Evolutionary conservation across 2,113 vertebrate genomes (phyloP).

Genomic region (Osmerus eperlanus): DNA sequence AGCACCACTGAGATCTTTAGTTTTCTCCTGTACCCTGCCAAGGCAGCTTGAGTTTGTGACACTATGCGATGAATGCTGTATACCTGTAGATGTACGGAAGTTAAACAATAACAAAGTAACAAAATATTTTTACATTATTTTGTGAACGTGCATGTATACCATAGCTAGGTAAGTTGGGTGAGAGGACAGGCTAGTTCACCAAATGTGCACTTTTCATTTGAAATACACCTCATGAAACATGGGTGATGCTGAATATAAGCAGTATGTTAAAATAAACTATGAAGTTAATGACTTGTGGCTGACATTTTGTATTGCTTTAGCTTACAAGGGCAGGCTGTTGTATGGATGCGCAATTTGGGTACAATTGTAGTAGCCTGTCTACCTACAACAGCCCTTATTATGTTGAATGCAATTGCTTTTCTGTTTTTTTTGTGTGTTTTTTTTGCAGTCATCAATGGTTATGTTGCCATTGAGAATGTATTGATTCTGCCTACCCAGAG

Average conservation of each 20-base stretch:
- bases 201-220: conserved; percentile 57
- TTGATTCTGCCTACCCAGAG: conserved; percentile 26
- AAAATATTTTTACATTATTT: conserved; percentile 17
- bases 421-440: background rate
- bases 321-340: conserved; percentile 18
- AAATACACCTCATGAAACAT: conserved; percentile 3
- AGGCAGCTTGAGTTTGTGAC: background rate
- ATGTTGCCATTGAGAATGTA: conserved; percentile 46
- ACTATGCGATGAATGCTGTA: conserved; percentile 2
- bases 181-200: conserved; percentile 45
- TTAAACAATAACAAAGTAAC: conserved; percentile 5
- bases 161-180: conserved; percentile 20
- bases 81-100: conserved; percentile 5
- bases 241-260: background rate
- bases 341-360: background rate
- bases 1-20: background rate
- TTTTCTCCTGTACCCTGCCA: background rate
- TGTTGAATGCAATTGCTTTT: conserved; percentile 9
- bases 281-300: conserved; percentile 1
- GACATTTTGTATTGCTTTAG: conserved; percentile 9
- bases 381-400: conserved; percentile 1
- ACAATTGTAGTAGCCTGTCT: background rate
- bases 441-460: conserved; percentile 16
- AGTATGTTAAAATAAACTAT: background rate
- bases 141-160: conserved; percentile 21